A percentile compares a stretch with the other conserved stretches of the same genome.
phyloP scores from a whole-genome alignment of 2,888 invertebrate species.

The Agrenia bidenticulata region DNA sequence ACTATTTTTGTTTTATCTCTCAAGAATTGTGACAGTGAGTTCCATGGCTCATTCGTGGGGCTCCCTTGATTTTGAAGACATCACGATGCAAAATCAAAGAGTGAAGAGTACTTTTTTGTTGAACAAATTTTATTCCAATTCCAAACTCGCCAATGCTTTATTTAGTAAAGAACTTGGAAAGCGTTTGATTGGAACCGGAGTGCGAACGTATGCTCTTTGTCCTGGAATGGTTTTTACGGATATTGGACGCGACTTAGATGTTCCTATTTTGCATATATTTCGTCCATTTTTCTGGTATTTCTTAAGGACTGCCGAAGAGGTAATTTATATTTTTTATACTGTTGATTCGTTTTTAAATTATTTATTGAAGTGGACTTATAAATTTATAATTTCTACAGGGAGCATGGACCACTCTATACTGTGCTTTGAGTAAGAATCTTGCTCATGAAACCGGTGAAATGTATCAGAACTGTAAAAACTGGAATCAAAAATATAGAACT shows the following conservation, averaged over 20 bases:
- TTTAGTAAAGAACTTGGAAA: conserved; percentile 55
- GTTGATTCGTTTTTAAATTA: background rate
- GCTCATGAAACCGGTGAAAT: conserved; percentile 69
- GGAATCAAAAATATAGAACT: conserved; percentile 58
- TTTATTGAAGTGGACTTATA: background rate
- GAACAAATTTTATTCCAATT: conserved; percentile 54
- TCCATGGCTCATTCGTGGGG: conserved; percentile 56
- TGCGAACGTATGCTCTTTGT: conserved; percentile 37
- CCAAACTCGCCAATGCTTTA: conserved; percentile 56
- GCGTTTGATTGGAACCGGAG: conserved; percentile 53
- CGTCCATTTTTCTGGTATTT: conserved; percentile 28
- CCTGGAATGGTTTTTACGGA: conserved; percentile 46
- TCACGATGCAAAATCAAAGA: conserved; percentile 49
- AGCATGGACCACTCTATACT: conserved; percentile 73
- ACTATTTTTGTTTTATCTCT: conserved; percentile 54
- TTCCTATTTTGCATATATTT: conserved; percentile 8
- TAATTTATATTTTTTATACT: conserved; percentile 2
- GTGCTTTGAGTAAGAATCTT: conserved; percentile 71
- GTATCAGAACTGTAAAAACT: conserved; percentile 72
- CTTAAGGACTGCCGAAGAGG: conserved; percentile 33
- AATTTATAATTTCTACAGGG: conserved; percentile 64
- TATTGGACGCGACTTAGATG: conserved; percentile 28
- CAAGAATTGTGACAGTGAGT: conserved; percentile 58
- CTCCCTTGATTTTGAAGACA: conserved; percentile 54
- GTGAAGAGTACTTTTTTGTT: background rate